Evolutionary conservation across 1,140 invertebrate genomes (phyloP).

Genomic region (Chlorops oryzae): DNA sequence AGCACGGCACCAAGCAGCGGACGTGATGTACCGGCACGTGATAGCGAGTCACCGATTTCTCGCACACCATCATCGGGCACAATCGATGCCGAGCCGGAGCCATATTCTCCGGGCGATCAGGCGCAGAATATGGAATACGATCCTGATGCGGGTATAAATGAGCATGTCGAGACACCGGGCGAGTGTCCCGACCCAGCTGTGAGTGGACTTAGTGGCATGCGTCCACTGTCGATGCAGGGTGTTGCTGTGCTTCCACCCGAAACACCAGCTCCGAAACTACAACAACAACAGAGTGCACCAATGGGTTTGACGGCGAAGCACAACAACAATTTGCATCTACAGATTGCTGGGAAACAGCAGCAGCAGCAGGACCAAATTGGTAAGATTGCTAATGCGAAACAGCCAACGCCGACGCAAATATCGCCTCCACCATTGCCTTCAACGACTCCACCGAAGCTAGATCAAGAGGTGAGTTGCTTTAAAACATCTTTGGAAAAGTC

Average conservation of each 20-base stretch:
- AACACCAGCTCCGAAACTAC: slow-evolving; percentile 47
- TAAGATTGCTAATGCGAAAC: slow-evolving; percentile 21
- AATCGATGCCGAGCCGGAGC: slow-evolving; percentile 46
- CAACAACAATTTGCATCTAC: slow-evolving; percentile 18
- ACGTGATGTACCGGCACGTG: slow-evolving; percentile 63
- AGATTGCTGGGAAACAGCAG: slow-evolving; percentile 10
- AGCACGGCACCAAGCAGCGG: slow-evolving; percentile 4
- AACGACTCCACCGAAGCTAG: slow-evolving; percentile 55
- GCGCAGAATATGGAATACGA: slow-evolving; percentile 53
- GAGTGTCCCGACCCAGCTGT: slow-evolving; percentile 68
- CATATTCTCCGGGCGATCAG: slow-evolving; percentile 45
- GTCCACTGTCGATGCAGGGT: slow-evolving; percentile 58
- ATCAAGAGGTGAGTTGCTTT: slow-evolving; percentile 60
- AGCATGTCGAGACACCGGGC: slow-evolving; percentile 63
- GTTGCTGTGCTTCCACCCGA: slow-evolving; percentile 54
- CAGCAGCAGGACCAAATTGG: neutral
- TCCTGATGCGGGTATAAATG: slow-evolving; percentile 48
- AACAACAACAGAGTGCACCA: slow-evolving; percentile 25
- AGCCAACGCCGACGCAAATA: slow-evolving; percentile 43
- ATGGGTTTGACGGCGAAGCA: slow-evolving; percentile 22
- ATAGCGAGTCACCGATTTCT: slow-evolving; percentile 51
- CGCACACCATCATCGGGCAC: slow-evolving; percentile 39
- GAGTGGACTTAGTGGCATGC: slow-evolving; percentile 65
- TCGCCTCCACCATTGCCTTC: slow-evolving; percentile 51
- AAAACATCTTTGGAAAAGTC: neutral